These are phyloP conservation scores for Camponotus pennsylvanicus DNA, from an alignment of 1,140 invertebrate genomes.

Conservation along the genomic window DNA sequence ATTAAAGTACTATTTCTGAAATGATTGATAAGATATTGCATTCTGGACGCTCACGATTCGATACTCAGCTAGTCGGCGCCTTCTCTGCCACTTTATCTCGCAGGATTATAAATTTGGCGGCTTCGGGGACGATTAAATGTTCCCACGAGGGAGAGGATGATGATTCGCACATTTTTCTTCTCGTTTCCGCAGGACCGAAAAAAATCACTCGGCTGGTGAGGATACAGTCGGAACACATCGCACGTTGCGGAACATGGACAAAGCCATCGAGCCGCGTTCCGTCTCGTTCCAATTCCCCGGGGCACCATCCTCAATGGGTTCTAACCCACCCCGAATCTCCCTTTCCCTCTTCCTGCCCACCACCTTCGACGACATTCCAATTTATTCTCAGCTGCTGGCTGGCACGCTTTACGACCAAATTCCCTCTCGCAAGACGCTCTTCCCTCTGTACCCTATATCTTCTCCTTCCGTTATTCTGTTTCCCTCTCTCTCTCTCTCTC, in stretches of 20 bases:
- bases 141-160: conserved; percentile 30
- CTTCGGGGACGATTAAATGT: conserved; percentile 68
- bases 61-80: conserved; percentile 26
- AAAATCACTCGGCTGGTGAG: conserved; percentile 71
- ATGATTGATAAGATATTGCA: conserved; percentile 4
- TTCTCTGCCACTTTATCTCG: conserved; percentile 31
- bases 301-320: conserved; percentile 68
- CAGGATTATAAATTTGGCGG: conserved; percentile 67
- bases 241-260: conserved; percentile 63
- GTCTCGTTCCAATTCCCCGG: conserved; percentile 73
- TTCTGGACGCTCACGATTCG: neutral
- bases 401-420: conserved; percentile 69
- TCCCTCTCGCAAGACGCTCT: conserved; percentile 53
- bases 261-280: conserved; percentile 66
- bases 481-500: neutral
- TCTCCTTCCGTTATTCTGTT: conserved; percentile 35
- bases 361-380: conserved; percentile 75
- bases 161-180: conserved; percentile 53
- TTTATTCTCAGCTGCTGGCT: conserved; percentile 76
- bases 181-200: conserved; percentile 53
- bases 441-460: conserved; percentile 55
- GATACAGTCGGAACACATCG: conserved; percentile 62
- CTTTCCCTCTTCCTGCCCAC: neutral
- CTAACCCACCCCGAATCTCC: conserved; percentile 34
- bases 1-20: neutral